A percentile compares a stretch with the other conserved stretches of the same genome.
phyloP scores from a whole-genome alignment of 30 jellyfish, hydroid and myxozoan species.

The Hydractinia symbiolongicarpus region DNA sequence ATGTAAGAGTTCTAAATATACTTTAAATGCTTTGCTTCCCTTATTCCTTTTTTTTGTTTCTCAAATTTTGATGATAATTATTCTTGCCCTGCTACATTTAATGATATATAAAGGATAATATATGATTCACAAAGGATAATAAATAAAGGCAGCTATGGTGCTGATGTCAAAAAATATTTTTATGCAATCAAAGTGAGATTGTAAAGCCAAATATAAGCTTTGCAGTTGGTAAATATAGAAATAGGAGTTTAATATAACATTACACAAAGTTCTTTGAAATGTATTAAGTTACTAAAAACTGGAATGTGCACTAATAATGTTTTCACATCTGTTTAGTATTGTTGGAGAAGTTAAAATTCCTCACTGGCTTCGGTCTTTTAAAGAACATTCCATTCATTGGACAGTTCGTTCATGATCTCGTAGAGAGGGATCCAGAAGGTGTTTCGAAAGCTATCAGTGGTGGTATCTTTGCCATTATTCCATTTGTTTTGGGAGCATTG shows the following conservation, averaged over 20 bases:
- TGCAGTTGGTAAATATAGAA: too few relatives aligned
- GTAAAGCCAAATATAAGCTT: too few relatives aligned
- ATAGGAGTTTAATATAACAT: too few relatives aligned
- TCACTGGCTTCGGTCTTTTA: neutral
- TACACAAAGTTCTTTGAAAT: too few relatives aligned
- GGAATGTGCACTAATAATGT: too few relatives aligned
- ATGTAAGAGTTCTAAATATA: neutral
- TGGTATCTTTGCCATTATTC: neutral
- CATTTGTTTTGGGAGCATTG: conserved; percentile 4
- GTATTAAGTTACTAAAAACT: too few relatives aligned
- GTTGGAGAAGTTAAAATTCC: too few relatives aligned
- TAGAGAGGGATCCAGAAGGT: neutral
- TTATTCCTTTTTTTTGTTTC: neutral
- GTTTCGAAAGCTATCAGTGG: conserved; percentile 4
- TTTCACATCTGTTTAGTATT: too few relatives aligned
- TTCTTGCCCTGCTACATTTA: neutral
- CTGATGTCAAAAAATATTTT: too few relatives aligned
- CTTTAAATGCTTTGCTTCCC: neutral
- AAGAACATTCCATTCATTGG: neutral
- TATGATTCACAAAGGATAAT: neutral
- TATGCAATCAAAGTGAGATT: too few relatives aligned
- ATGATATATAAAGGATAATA: too few relatives aligned
- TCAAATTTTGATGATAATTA: neutral
- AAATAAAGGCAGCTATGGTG: too few relatives aligned
- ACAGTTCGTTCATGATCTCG: neutral